A percentile compares a stretch with the other conserved stretches of the same genome.
Conservation (phyloP, 1,140 invertebrate species). For the Drosophila pseudoobscura region DNA sequence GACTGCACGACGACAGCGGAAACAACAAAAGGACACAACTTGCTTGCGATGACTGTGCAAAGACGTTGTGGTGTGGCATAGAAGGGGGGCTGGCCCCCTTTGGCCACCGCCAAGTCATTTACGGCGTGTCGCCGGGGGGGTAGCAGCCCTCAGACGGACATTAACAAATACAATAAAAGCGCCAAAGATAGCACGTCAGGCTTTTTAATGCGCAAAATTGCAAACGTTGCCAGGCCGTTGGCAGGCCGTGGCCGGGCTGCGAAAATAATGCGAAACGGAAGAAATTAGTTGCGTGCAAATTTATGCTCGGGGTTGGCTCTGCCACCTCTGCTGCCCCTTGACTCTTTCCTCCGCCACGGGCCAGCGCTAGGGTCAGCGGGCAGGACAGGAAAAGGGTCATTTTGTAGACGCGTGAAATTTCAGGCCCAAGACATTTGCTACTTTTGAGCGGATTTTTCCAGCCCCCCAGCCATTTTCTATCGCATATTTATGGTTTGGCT, state of each 20-base stretch:
- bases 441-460: constrained; percentile 23
- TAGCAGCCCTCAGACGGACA: constrained; percentile 54
- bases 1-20: constrained; percentile 60
- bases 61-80: constrained; percentile 33
- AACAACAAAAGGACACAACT: constrained; percentile 78
- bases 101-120: constrained; percentile 73
- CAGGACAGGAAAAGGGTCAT: constrained; percentile 72
- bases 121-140: constrained; percentile 44
- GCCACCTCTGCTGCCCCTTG: no score
- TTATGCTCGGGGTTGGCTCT: constrained; percentile 63
- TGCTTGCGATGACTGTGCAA: constrained; percentile 53
- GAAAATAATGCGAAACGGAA: constrained; percentile 82
- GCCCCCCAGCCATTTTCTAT: constrained; percentile 27
- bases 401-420: constrained; percentile 76
- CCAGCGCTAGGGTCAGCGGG: constrained; percentile 24
- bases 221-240: constrained; percentile 55
- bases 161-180: constrained; percentile 81
- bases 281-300: constrained; percentile 82
- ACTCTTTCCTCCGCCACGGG: constrained; percentile 5
- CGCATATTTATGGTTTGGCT: constrained; percentile 36
- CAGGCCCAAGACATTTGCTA: constrained; percentile 31
- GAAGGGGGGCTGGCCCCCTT: not conserved
- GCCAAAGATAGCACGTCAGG: constrained; percentile 80
- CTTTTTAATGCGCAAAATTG: constrained; percentile 82
- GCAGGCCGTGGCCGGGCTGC: constrained; percentile 35